These are phyloP conservation scores for Anoplopoma fimbria DNA, from an alignment of 2,113 vertebrate genomes.

Conservation along the genomic window DNA sequence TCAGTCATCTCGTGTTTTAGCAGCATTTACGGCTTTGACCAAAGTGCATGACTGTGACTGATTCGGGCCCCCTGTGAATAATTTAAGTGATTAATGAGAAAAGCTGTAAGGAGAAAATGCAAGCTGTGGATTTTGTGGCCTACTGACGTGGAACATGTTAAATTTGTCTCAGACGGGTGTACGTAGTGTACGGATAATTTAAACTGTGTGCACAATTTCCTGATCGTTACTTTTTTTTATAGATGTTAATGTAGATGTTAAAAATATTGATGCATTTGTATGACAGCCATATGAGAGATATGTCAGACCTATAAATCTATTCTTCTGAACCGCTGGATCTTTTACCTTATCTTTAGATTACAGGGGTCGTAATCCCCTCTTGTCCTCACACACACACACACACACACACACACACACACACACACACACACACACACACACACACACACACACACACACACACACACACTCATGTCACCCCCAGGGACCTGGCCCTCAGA, in stretches of 20 bases:
- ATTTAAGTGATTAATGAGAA: slow-evolving; percentile 63
- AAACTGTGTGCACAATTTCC: slow-evolving; percentile 10
- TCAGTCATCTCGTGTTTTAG: slow-evolving; percentile 80
- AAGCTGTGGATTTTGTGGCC: slow-evolving; percentile 51
- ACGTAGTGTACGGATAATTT: slow-evolving; percentile 6
- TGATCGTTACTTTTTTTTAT: slow-evolving; percentile 17
- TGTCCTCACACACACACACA: slow-evolving; percentile 9
- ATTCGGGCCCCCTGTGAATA: slow-evolving; percentile 63
- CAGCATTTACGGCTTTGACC: slow-evolving; percentile 70
- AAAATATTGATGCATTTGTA: not conserved
- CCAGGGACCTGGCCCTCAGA: slow-evolving; percentile 69
- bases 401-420: slow-evolving; percentile 33
- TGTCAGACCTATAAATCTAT: slow-evolving; percentile 21
- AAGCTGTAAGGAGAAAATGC: slow-evolving; percentile 49
- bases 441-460: slow-evolving; percentile 35
- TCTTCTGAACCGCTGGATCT: slow-evolving; percentile 44
- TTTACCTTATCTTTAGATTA: slow-evolving; percentile 59
- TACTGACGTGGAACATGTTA: slow-evolving; percentile 36
- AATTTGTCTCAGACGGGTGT: slow-evolving; percentile 9
- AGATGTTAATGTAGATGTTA: not conserved
- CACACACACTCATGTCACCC: slow-evolving; percentile 42
- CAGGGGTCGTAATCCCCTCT: not conserved
- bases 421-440: slow-evolving; percentile 29
- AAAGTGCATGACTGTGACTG: slow-evolving; percentile 62
- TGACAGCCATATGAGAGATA: not conserved